A percentile compares a stretch with the other conserved stretches of the same genome.
Evolutionary conservation across 2,113 vertebrate species (phyloP).

Genomic region (Phyllopteryx taeniolatus): DNA sequence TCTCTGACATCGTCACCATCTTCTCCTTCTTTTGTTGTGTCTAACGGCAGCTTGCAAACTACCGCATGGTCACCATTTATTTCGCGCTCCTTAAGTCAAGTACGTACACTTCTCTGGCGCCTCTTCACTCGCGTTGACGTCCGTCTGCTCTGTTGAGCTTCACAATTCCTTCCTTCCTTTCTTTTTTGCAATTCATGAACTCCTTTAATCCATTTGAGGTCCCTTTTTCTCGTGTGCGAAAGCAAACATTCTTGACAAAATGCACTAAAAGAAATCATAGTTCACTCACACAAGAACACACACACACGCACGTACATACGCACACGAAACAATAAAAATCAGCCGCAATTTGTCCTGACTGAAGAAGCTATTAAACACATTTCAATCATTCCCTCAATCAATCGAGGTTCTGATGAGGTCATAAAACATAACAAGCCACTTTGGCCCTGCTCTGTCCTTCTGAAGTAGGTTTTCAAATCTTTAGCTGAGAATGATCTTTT

Average conservation of each 20-base stretch:
- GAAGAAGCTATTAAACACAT: neutral
- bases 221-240: slow-evolving; percentile 15
- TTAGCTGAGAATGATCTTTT: slow-evolving; percentile 47
- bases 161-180: neutral
- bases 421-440: slow-evolving; percentile 45
- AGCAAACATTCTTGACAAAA: slow-evolving; percentile 27
- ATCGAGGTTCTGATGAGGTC: neutral
- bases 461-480: slow-evolving; percentile 42
- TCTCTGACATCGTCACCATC: too few relatives aligned
- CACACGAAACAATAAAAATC: neutral
- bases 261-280: neutral
- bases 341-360: neutral
- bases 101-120: too few relatives aligned
- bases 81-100: too few relatives aligned
- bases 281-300: neutral
- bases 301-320: neutral
- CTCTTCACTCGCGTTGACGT: too few relatives aligned
- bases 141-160: too few relatives aligned
- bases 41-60: too few relatives aligned
- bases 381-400: neutral
- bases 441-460: slow-evolving; percentile 32
- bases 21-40: too few relatives aligned
- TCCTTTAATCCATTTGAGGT: neutral
- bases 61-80: too few relatives aligned
- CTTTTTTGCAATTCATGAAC: slow-evolving; percentile 3